A percentile compares a stretch with the other conserved stretches of the same genome.
Conservation (phyloP, 2,797 vertebrate genomes). For the Kryptolebias ocellatus region DNA sequence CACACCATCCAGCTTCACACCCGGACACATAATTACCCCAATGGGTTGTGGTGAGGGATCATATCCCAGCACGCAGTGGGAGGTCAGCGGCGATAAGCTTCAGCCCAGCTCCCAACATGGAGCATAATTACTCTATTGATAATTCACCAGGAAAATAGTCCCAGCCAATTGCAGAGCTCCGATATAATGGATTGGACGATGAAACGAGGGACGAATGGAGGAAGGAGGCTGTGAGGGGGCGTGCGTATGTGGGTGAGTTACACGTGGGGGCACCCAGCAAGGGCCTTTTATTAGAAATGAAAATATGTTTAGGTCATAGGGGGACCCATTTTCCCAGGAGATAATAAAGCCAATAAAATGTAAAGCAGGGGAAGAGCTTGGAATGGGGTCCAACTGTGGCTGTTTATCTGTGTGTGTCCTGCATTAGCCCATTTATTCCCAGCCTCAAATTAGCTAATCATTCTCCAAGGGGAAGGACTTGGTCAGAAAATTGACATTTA, state of each 20-base stretch:
- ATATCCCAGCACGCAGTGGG: constrained; percentile 76
- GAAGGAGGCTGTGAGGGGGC: constrained; percentile 55
- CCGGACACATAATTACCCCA: constrained; percentile 83
- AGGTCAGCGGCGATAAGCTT: constrained; percentile 85
- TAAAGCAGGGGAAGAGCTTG: constrained; percentile 82
- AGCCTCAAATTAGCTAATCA: constrained; percentile 83
- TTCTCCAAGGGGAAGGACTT: constrained; percentile 86
- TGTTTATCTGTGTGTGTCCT: constrained; percentile 81
- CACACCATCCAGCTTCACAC: constrained; percentile 81
- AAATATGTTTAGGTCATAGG: constrained; percentile 84
- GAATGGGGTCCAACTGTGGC: constrained; percentile 76
- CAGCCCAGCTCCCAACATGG: constrained; percentile 79
- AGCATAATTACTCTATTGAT: constrained; percentile 90
- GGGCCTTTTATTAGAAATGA: constrained; percentile 83
- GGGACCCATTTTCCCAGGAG: constrained; percentile 82
- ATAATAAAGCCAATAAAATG: constrained; percentile 86
- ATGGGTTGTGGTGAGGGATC: constrained; percentile 81
- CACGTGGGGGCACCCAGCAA: constrained; percentile 68
- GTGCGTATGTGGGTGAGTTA: constrained; percentile 21
- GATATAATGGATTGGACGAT: constrained; percentile 82
- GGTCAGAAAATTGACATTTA: constrained; percentile 88
- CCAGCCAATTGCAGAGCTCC: constrained; percentile 78
- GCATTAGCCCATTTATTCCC: constrained; percentile 84
- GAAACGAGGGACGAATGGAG: constrained; percentile 71
- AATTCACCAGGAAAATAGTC: constrained; percentile 83